Conservation (phyloP, 1,140 invertebrate species). For the Aporrectodea caliginosa region DNA sequence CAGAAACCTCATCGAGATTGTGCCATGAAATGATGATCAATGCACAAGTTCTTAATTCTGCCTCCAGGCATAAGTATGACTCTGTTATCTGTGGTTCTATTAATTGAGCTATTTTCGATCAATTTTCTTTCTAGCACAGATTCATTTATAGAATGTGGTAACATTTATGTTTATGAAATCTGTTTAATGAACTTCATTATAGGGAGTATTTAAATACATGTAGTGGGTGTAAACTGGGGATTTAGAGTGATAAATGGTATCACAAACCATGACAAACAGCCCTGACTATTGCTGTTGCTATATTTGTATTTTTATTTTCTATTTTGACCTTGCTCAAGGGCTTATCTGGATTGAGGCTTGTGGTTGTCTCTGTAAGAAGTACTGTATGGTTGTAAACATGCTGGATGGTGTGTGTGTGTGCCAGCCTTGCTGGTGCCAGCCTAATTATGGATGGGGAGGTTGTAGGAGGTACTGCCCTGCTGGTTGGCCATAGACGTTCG, state of each 20-base stretch:
- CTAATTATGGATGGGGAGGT: no score
- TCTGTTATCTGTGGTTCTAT: background rate
- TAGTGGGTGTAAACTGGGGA: no score
- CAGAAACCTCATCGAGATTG: background rate
- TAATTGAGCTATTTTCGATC: no score
- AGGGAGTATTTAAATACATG: no score
- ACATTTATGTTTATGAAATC: background rate
- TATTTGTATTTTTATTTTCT: background rate
- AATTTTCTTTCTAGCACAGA: no score
- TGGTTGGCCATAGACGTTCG: no score
- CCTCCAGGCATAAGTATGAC: background rate
- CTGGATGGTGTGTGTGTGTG: no score
- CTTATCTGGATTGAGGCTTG: background rate
- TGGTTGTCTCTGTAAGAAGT: background rate
- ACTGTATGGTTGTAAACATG: no score
- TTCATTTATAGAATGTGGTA: background rate
- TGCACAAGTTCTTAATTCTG: constrained; percentile 2
- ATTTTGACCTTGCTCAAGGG: background rate
- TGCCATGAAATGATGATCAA: background rate
- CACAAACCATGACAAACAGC: background rate
- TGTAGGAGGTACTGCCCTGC: no score
- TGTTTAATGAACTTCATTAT: background rate
- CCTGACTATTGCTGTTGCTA: background rate
- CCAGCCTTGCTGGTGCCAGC: no score
- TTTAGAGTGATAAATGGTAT: no score